Base-by-base conservation (phyloP, 2,888 invertebrate species). In the Sycophila texana region DNA sequence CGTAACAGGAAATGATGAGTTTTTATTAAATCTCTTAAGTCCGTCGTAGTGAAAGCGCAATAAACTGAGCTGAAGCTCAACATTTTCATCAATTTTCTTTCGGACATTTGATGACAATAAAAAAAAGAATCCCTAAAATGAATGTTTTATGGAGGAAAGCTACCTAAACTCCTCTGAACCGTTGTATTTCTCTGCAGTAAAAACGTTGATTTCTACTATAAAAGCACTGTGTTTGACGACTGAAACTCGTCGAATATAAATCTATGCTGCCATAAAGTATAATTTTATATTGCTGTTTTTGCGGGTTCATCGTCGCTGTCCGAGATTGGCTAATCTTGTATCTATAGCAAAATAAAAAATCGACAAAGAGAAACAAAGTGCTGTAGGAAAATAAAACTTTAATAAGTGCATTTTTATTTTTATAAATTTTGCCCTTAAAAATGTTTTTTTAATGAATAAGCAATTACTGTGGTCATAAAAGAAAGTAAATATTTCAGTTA, bases 161-260 rank as follows among this genome's bases (percentile, higher is more conserved):
- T 71, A 60, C 60, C 51, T 67, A 58, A 65, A 26, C 61, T 14
- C 39, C 68, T 22, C 18, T 13, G 57, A 58, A 26, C 22, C 58
- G 60, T 53, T 26, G 53, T 61, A 58, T 47, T 47, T 63, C 49
- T 63, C 55, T 70, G 67, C 61, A 74, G 68, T 78, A 78, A 78
- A 76, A 70, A 67, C 47, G 55, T 70, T 70, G 68, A 78, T 70
- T 78, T 70, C 53, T 20, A n/a, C 55, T 18, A 47, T 77, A 77
- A 77, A 77, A 73, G 22, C 61, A 22, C 66, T 66, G 58, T 18
- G 60, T n/a, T 72, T 67, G 53, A 60, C 53, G 51, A 60, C n/a
- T 65, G 26, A 22, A 57, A 10, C 20, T 63, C 57, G 26, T 55
- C 47, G 18, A 18, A 49, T 53, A 14, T 74, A 63, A 65, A 68